A percentile compares a stretch with the other conserved stretches of the same genome.
Evolutionary conservation across 2,113 vertebrate genomes (phyloP).

Genomic region (Chionodraco myersi): DNA sequence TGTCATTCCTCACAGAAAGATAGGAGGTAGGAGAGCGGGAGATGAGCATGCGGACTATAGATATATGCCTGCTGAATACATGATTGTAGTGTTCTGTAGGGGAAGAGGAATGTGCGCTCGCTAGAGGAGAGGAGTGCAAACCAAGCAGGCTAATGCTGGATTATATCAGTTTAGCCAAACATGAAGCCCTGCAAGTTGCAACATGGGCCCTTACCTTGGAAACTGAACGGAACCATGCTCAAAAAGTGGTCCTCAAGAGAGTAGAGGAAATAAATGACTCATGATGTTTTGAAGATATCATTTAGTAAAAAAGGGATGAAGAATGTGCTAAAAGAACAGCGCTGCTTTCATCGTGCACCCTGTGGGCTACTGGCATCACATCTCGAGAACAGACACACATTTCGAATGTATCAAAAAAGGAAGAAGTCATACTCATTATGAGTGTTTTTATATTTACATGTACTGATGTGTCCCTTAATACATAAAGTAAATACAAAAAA

Average conservation of each 20-base stretch:
- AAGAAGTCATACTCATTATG: neutral
- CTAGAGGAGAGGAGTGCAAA: conserved; percentile 32
- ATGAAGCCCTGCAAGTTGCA: conserved; percentile 22
- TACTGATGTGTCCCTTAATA: neutral
- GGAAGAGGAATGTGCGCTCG: conserved; percentile 35
- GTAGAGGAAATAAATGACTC: neutral
- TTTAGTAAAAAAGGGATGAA: neutral
- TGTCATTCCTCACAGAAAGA: conserved; percentile 72
- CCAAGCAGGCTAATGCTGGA: conserved; percentile 71
- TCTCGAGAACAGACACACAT: too few species aligned
- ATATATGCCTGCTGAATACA: conserved; percentile 52
- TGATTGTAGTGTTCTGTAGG: conserved; percentile 40
- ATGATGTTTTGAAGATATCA: neutral
- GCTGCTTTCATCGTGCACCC: too few species aligned
- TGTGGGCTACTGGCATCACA: too few species aligned
- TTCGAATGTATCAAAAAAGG: neutral
- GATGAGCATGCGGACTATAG: conserved; percentile 24
- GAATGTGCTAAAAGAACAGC: neutral
- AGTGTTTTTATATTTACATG: neutral
- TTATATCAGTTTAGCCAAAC: conserved; percentile 47
- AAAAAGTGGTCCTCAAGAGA: neutral
- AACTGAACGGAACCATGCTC: neutral
- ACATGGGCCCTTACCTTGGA: conserved; percentile 1
- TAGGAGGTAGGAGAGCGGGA: conserved; percentile 16
- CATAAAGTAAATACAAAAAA: neutral